phyloP scores from a whole-genome alignment of 2,888 invertebrate genomes.

The Pyrrhosoma nymphula region DNA sequence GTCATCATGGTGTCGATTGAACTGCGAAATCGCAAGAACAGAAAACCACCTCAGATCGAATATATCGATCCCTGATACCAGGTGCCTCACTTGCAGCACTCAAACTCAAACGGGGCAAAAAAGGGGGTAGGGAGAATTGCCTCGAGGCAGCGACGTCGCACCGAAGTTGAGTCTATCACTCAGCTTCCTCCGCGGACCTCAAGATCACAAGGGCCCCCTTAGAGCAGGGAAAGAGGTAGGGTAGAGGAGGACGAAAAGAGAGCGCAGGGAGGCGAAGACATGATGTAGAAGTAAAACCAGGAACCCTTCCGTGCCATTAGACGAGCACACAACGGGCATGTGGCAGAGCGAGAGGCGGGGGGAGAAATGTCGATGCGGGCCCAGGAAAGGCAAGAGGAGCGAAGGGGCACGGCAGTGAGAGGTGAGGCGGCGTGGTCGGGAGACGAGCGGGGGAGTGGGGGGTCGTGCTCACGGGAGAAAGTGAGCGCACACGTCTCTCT shows the following conservation, averaged over 20 bases:
- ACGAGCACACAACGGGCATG: neutral
- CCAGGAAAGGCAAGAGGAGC: neutral
- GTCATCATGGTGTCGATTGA: neutral
- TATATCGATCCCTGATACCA: neutral
- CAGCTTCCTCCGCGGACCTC: neutral
- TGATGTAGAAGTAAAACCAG: neutral
- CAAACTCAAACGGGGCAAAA: neutral
- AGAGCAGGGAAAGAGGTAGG: neutral
- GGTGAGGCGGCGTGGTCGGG: neutral
- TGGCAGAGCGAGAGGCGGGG: neutral
- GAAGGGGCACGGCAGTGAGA: neutral
- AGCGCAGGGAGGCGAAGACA: neutral
- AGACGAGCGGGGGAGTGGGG: neutral
- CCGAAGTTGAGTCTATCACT: neutral
- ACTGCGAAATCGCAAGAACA: neutral
- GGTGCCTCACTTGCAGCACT: neutral
- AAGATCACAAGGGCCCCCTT: neutral
- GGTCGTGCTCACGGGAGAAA: neutral
- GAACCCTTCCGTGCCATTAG: neutral
- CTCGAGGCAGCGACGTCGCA: neutral
- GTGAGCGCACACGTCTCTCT: neutral
- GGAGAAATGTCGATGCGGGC: slow-evolving; percentile 69
- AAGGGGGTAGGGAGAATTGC: neutral
- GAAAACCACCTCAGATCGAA: neutral
- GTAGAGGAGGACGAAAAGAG: slow-evolving; percentile 49